Percentiles rank a stretch among this genome's conserved stretches.
Conservation (phyloP, 2,797 vertebrate species). For the Ceryle rudis region DNA sequence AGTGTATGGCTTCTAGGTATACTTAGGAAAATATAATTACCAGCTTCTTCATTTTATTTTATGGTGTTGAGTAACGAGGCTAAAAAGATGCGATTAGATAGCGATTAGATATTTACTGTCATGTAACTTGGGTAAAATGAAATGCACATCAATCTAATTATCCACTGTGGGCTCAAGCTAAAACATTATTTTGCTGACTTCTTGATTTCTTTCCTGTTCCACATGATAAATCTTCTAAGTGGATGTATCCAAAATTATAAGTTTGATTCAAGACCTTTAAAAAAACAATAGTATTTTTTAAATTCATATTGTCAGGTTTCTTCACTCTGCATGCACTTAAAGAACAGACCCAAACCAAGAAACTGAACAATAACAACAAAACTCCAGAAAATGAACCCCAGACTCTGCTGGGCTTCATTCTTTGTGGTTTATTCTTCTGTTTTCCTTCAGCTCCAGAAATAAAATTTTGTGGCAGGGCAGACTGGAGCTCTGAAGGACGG, state of each 20-base stretch:
- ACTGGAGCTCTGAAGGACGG: neutral
- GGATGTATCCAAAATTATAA: neutral
- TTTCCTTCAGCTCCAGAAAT: neutral
- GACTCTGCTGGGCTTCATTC: neutral
- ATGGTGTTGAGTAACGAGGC: neutral
- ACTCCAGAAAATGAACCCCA: neutral
- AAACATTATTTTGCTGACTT: conserved; percentile 6
- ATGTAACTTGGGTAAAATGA: neutral
- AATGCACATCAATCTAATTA: conserved; percentile 12
- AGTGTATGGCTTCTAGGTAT: neutral
- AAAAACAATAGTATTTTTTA: conserved; percentile 12
- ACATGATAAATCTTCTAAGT: neutral
- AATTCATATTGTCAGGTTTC: neutral
- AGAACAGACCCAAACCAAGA: neutral
- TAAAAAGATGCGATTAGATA: conserved; percentile 21
- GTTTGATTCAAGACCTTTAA: conserved; percentile 7
- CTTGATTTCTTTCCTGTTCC: neutral
- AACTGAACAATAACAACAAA: neutral
- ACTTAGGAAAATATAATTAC: conserved; percentile 32
- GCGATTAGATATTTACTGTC: conserved; percentile 27
- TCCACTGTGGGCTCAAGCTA: neutral
- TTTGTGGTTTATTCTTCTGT: neutral
- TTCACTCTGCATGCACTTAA: neutral
- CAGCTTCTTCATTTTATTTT: conserved; percentile 35
- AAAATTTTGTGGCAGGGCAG: neutral